phyloP scores from a whole-genome alignment of 2,797 vertebrate genomes.

The Poecilia gillii region DNA sequence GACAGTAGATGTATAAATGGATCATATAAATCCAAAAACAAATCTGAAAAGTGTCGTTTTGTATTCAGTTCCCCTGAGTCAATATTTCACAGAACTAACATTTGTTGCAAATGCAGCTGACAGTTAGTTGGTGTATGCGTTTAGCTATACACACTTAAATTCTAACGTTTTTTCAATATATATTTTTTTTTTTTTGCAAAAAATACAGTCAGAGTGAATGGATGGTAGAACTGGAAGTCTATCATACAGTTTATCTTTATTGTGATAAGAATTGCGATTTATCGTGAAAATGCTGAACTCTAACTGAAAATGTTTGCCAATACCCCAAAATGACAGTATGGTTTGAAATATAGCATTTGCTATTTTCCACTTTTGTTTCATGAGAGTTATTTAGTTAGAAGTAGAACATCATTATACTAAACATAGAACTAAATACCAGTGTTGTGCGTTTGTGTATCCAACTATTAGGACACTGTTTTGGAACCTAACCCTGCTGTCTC shows the following conservation, averaged over 20 bases:
- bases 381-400: not conserved
- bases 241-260: not conserved
- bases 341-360: not conserved
- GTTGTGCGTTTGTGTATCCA: not conserved
- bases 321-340: not conserved
- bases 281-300: not conserved
- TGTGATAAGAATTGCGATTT: not conserved
- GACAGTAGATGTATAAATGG: not conserved
- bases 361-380: not conserved
- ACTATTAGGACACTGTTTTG: not conserved
- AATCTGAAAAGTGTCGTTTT: not conserved
- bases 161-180: not conserved
- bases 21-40: not conserved
- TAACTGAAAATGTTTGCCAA: not conserved
- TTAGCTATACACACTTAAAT: not conserved
- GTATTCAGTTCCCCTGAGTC: not conserved
- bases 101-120: not conserved
- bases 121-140: not conserved
- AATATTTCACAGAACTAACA: not conserved
- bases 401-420: not conserved
- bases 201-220: not conserved
- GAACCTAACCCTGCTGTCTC: not conserved
- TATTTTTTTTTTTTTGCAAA: not conserved
- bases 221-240: not conserved
- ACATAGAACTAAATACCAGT: not conserved